Evolutionary conservation across 2,113 vertebrate species (phyloP).

Genomic region (Antennarius striatus): DNA sequence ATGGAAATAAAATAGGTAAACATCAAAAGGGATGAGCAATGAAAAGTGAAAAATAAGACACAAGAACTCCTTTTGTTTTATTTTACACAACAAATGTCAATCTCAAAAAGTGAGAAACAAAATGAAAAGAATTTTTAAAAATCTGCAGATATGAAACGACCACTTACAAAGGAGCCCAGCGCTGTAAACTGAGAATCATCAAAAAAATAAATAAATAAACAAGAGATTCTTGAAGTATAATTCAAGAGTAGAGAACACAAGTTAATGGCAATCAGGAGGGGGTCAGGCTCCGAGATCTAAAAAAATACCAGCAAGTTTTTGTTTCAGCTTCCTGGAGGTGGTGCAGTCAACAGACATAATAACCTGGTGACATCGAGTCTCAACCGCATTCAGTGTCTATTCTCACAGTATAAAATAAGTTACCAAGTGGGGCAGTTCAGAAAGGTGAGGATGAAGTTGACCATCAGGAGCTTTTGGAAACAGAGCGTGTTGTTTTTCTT

Average conservation of each 20-base stretch:
- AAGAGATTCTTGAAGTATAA: too few relatives aligned
- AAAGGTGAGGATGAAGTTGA: not conserved
- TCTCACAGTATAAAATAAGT: not conserved
- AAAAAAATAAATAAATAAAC: too few relatives aligned
- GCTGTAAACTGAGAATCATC: too few relatives aligned
- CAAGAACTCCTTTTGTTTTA: not conserved
- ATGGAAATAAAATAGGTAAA: slow-evolving; percentile 17
- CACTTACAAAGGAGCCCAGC: too few relatives aligned
- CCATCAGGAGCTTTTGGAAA: too few relatives aligned
- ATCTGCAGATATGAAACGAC: too few relatives aligned
- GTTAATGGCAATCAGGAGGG: slow-evolving; percentile 22
- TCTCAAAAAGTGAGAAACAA: too few relatives aligned
- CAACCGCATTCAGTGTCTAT: slow-evolving; percentile 12
- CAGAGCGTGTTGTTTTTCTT: too few relatives aligned
- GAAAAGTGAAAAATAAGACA: slow-evolving; percentile 13
- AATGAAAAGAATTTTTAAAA: too few relatives aligned
- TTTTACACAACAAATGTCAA: slow-evolving; percentile 5
- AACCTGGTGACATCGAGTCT: not conserved
- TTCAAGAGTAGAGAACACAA: slow-evolving; percentile 19
- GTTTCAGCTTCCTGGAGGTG: slow-evolving; percentile 18
- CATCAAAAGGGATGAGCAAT: slow-evolving; percentile 10
- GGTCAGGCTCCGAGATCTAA: slow-evolving; percentile 9
- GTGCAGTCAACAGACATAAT: slow-evolving; percentile 30
- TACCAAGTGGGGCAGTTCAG: not conserved
- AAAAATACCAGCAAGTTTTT: slow-evolving; percentile 13